Evolutionary conservation across 2,797 vertebrate genomes (phyloP), one percentile per base, ranked within the genome.

Genomic region (Notolabrus celidotus): DNA sequence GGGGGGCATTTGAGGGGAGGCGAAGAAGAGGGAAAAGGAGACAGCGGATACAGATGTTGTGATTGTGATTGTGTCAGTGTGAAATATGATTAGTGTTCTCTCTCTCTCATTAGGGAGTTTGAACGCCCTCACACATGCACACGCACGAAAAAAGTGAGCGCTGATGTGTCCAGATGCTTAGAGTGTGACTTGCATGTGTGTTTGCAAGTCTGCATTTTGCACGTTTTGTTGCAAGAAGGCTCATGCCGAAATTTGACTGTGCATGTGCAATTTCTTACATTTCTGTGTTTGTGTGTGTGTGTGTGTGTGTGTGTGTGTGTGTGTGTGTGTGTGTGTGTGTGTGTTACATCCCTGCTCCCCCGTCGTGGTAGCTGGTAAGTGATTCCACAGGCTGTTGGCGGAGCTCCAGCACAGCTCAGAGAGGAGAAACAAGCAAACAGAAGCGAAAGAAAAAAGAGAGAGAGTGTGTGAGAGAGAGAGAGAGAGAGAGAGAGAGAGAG

Each of bases 1-100:
- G 58, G 15, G 12, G 71, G 60, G 49, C 43, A 22, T 10, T 5
- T 15, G 20, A 31, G 31, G 39, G 33, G 45, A 52, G 25, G 41
- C 16, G 11, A 25, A 16, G 31, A 19, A 38, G 41, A 15, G 31
- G 46, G 29, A 10, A 47, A 50, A 41, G 20, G 61, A 54, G 64
- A 64, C 63, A 47, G 74, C 29, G 56, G 83, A 86, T 91, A 89
- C 87, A 91, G 89, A 93, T 91, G 86, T 91, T 90, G 85, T 87
- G 88, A 86, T 91, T 91, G 90, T 89, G 88, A 91, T 86, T 90
- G 82, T 90, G 88, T 92, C 81, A 67, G 68, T 91, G 88, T 92
- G 88, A 92, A 92, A 93, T 90, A 92, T 92, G 91, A 93, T 94
- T 92, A 90, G 89, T 86, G 80, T 89, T 91, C 86, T 77, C 74